Conservation (phyloP, 1,140 invertebrate species). For the Leptestheria dahalacensis region DNA sequence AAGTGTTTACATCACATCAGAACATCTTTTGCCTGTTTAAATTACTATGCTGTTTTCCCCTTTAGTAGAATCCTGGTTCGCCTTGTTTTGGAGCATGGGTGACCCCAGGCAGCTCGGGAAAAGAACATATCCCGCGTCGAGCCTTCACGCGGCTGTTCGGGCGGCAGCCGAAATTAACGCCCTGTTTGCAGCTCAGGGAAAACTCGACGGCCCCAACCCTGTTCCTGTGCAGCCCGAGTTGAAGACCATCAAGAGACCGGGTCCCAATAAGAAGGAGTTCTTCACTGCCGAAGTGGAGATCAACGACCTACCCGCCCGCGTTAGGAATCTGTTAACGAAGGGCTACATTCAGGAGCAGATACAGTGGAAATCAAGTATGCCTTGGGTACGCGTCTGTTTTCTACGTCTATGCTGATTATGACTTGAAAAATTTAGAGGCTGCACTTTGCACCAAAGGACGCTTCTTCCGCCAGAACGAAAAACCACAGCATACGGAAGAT, state of each 20-base stretch:
- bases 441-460: slow-evolving; percentile 7
- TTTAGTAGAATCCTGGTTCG: too few relatives aligned
- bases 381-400: not conserved
- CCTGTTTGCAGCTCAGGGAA: not conserved
- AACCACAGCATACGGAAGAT: not conserved
- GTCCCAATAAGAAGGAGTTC: not conserved
- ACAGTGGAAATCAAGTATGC: slow-evolving; percentile 8
- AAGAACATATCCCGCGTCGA: not conserved
- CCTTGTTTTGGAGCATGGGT: not conserved
- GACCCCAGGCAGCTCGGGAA: not conserved
- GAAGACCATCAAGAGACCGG: not conserved
- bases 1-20: too few relatives aligned
- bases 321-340: slow-evolving; percentile 5
- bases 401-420: too few relatives aligned
- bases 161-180: slow-evolving; percentile 8
- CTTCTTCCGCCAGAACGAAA: not conserved
- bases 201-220: not conserved
- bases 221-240: not conserved
- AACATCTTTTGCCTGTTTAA: too few relatives aligned
- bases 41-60: too few relatives aligned
- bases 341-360: slow-evolving; percentile 11
- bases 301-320: not conserved
- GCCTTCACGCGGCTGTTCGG: slow-evolving; percentile 7
- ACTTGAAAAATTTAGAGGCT: not conserved
- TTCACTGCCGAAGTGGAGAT: slow-evolving; percentile 10